Evolutionary conservation across 2,113 vertebrate species (phyloP).

Genomic region (Gracilinanus agilis): DNA sequence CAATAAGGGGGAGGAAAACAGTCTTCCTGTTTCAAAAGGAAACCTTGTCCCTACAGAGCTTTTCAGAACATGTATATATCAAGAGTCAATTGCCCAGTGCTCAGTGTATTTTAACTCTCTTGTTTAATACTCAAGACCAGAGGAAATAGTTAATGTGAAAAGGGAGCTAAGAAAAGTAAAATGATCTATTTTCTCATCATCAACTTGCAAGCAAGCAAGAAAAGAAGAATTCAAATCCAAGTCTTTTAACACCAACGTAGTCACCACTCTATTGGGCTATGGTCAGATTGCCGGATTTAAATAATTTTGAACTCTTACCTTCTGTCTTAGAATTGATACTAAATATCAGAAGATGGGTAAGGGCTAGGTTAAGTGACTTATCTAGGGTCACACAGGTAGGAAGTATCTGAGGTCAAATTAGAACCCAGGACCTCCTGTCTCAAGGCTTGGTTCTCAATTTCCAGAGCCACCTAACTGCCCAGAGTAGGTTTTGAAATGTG

Average conservation of each 20-base stretch:
- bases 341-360: no score
- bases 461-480: no score
- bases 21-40: not conserved
- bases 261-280: not conserved
- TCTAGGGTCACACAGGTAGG: no score
- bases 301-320: no score
- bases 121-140: not conserved
- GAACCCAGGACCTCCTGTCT: no score
- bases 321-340: no score
- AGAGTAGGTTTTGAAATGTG: not conserved
- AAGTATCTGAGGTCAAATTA: no score
- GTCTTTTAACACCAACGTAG: not conserved
- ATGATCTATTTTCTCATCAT: not conserved
- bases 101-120: not conserved
- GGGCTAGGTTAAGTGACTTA: no score
- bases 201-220: not conserved
- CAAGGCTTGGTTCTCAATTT: no score
- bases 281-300: not conserved
- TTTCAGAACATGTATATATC: not conserved
- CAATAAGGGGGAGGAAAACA: not conserved
- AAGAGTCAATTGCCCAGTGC: not conserved
- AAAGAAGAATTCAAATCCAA: not conserved
- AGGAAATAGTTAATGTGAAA: not conserved
- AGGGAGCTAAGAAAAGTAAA: not conserved
- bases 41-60: not conserved